Conservation (phyloP, 2,888 invertebrate genomes). For the Chaetoderma sp. region DNA sequence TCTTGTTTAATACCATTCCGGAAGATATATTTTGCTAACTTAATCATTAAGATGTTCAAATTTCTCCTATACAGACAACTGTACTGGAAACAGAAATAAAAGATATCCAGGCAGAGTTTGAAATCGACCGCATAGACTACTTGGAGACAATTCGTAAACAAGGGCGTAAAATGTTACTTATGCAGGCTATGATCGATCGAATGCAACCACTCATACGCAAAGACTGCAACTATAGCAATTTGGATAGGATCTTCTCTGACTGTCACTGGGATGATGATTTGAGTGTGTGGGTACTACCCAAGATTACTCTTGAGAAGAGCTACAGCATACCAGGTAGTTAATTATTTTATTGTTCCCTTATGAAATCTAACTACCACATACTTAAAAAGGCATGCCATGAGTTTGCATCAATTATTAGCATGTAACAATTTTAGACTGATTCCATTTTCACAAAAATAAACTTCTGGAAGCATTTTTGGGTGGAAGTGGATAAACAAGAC, state of each 20-base stretch:
- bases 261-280: slow-evolving; percentile 82
- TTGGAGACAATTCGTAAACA: slow-evolving; percentile 83
- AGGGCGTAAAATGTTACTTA: slow-evolving; percentile 78
- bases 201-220: slow-evolving; percentile 79
- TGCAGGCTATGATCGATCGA: slow-evolving; percentile 70
- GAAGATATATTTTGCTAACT: neutral
- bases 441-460: too few species aligned
- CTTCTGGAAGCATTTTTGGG: too few species aligned
- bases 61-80: slow-evolving; percentile 72
- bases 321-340: neutral
- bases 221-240: slow-evolving; percentile 82
- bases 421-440: too few species aligned
- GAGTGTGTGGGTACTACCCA: slow-evolving; percentile 80
- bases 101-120: slow-evolving; percentile 85
- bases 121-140: slow-evolving; percentile 84
- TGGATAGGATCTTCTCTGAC: slow-evolving; percentile 77
- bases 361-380: too few species aligned
- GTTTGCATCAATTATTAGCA: too few species aligned
- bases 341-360: too few species aligned
- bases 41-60: neutral
- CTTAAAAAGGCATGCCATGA: too few species aligned
- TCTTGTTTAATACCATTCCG: neutral
- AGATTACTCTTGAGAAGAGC: slow-evolving; percentile 76
- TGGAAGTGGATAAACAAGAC: too few species aligned
- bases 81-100: slow-evolving; percentile 79